A percentile compares a stretch with the other conserved stretches of the same genome.
phyloP scores from a whole-genome alignment of 1,140 invertebrate species.

The Pantala flavescens region DNA sequence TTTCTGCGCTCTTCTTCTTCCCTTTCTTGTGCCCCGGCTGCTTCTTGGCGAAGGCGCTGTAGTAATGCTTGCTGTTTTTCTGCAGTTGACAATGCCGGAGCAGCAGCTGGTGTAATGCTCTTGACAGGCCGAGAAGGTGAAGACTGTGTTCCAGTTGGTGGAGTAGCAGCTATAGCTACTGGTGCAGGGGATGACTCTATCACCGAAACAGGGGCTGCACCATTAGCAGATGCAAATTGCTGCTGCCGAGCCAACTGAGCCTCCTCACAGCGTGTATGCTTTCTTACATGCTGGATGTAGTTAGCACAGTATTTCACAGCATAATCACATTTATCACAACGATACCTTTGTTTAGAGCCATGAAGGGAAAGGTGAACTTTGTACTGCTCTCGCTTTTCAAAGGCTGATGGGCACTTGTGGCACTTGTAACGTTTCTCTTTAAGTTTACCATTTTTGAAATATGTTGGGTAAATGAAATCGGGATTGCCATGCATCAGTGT shows the following conservation, averaged over 20 bases:
- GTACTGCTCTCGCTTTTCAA: slow-evolving; percentile 76
- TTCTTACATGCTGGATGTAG: slow-evolving; percentile 65
- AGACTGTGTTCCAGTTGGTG: slow-evolving; percentile 10
- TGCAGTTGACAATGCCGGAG: slow-evolving; percentile 22
- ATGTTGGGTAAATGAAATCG: slow-evolving; percentile 64
- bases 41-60: slow-evolving; percentile 28
- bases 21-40: neutral
- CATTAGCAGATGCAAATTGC: slow-evolving; percentile 21
- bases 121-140: slow-evolving; percentile 14
- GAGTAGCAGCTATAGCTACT: slow-evolving; percentile 21
- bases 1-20: slow-evolving; percentile 24
- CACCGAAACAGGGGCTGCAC: slow-evolving; percentile 14
- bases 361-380: slow-evolving; percentile 72
- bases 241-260: slow-evolving; percentile 41
- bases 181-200: slow-evolving; percentile 19
- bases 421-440: slow-evolving; percentile 73
- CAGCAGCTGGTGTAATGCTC: slow-evolving; percentile 17
- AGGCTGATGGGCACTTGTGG: slow-evolving; percentile 76
- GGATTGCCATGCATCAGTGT: slow-evolving; percentile 58
- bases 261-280: slow-evolving; percentile 61
- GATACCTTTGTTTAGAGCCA: slow-evolving; percentile 70
- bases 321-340: slow-evolving; percentile 78
- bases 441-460: slow-evolving; percentile 57
- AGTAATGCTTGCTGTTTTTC: slow-evolving; percentile 36
- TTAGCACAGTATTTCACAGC: slow-evolving; percentile 78